Percentiles rank a stretch among this genome's conserved stretches.
Evolutionary conservation across 1,140 invertebrate species (phyloP).

Genomic region (Mercenaria mercenaria): DNA sequence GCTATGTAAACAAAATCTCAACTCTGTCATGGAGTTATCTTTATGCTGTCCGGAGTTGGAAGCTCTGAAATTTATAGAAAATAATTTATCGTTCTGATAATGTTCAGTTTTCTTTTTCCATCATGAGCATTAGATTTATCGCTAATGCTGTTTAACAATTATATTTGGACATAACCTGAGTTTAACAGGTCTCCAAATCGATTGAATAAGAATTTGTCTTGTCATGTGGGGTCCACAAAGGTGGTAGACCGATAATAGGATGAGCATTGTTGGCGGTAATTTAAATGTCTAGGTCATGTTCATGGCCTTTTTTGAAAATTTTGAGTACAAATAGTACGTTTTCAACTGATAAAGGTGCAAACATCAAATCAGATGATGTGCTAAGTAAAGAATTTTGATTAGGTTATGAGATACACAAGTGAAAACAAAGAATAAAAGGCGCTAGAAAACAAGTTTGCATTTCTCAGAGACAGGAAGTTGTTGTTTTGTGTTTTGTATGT

Average conservation of each 20-base stretch:
- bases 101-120: background rate
- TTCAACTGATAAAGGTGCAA: no score
- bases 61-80: conserved; percentile 5
- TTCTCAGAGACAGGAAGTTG: background rate
- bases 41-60: conserved; percentile 12
- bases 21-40: background rate
- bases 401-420: background rate
- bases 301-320: no score
- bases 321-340: no score
- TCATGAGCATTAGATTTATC: conserved; percentile 23
- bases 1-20: conserved; percentile 39
- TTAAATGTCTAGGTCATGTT: background rate
- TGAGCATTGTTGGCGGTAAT: background rate
- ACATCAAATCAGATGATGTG: no score
- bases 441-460: background rate
- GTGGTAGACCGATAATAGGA: background rate
- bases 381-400: no score
- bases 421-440: background rate
- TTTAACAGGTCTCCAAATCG: conserved; percentile 21
- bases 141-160: conserved; percentile 31
- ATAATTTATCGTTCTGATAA: conserved; percentile 8
- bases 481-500: background rate
- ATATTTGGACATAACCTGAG: conserved; percentile 36
- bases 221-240: background rate
- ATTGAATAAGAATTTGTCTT: conserved; percentile 38